These are phyloP conservation scores for Coenonympha arcania DNA, from an alignment of 2,888 invertebrate genomes.

Conservation along the genomic window DNA sequence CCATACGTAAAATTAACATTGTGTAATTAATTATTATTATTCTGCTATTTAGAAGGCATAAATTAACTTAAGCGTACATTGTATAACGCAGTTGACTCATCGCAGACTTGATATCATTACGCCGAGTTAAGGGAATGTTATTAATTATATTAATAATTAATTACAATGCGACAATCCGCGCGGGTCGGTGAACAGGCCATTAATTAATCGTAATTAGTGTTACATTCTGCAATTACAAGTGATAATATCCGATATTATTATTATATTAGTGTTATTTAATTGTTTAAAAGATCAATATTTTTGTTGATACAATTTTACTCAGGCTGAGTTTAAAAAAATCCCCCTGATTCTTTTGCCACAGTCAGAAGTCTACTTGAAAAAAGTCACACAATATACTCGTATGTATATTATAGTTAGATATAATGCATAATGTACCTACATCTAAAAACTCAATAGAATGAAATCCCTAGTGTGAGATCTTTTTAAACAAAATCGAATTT, in stretches of 20 bases:
- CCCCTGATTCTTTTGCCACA: too few species aligned
- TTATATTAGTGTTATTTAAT: not conserved
- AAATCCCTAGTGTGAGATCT: not conserved
- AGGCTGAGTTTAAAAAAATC: too few species aligned
- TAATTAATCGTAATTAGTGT: slow-evolving; percentile 4
- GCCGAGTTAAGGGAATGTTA: slow-evolving; percentile 6
- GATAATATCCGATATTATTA: not conserved
- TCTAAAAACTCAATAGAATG: slow-evolving; percentile 1
- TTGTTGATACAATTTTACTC: too few species aligned
- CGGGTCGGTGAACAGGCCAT: slow-evolving; percentile 6
- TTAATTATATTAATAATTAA: slow-evolving; percentile 9
- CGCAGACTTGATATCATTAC: slow-evolving; percentile 4
- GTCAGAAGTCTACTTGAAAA: too few species aligned
- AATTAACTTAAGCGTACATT: not conserved
- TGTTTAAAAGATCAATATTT: not conserved
- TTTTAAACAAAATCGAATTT: slow-evolving; percentile 3
- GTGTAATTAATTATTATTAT: too few species aligned
- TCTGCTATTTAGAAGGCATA: not conserved
- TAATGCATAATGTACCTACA: too few species aligned
- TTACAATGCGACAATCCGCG: slow-evolving; percentile 3
- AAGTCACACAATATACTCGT: too few species aligned
- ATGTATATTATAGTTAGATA: too few species aligned
- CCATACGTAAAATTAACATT: too few species aligned
- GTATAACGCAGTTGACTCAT: not conserved
- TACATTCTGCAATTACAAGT: slow-evolving; percentile 5